Evolutionary conservation across 2,113 vertebrate species (phyloP).

Genomic region (Bambusicola thoracicus): DNA sequence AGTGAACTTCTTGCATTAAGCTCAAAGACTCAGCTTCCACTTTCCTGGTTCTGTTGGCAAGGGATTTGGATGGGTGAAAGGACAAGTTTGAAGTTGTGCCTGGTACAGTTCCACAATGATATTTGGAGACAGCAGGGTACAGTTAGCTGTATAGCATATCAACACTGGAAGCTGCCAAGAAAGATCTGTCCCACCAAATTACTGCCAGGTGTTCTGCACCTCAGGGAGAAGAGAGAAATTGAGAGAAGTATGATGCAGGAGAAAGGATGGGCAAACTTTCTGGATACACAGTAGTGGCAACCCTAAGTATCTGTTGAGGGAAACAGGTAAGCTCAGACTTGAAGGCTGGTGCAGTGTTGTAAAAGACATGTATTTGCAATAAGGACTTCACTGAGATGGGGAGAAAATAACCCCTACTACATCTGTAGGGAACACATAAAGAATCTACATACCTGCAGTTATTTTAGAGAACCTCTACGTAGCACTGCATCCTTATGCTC

Average conservation of each 20-base stretch:
- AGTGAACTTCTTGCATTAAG: background rate
- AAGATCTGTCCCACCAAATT: slow-evolving; percentile 36
- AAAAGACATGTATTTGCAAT: background rate
- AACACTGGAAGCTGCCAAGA: slow-evolving; percentile 48
- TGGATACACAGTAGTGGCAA: background rate
- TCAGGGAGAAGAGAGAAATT: background rate
- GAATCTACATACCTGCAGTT: background rate
- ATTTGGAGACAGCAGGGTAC: background rate
- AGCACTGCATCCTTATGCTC: background rate
- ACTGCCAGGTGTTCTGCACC: slow-evolving; percentile 52
- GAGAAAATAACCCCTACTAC: background rate
- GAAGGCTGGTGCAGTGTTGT: background rate
- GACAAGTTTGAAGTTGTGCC: background rate
- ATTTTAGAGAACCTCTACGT: background rate
- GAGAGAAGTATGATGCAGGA: background rate
- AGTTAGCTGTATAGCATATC: slow-evolving; percentile 39
- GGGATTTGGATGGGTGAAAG: slow-evolving; percentile 13
- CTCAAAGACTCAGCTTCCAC: background rate
- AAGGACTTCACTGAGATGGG: background rate
- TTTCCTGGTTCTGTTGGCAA: background rate
- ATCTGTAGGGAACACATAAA: background rate
- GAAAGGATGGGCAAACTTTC: background rate
- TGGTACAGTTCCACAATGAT: slow-evolving; percentile 20
- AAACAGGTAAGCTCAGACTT: background rate
- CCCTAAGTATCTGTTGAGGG: background rate